These are phyloP conservation scores for Benthosema pterotum DNA, from an alignment of 2,797 vertebrate species.

Conservation along the genomic window DNA sequence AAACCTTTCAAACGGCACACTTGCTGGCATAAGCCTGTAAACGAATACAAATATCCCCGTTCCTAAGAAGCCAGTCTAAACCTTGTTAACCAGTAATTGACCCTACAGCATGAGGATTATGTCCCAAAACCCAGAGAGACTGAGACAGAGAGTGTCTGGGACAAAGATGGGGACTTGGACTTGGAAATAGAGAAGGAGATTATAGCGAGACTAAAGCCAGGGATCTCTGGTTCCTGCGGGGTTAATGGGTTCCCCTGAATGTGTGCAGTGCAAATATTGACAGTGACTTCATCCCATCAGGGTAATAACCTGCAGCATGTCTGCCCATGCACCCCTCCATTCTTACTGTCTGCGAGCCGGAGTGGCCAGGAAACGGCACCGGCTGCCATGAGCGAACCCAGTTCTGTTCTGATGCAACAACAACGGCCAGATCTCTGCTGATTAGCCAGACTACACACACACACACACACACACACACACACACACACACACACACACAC, in stretches of 20 bases:
- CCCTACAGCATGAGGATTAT: conserved; percentile 44
- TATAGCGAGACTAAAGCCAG: background rate
- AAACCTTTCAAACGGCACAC: conserved; percentile 42
- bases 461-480: no score
- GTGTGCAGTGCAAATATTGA: conserved; percentile 71
- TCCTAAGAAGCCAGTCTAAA: conserved; percentile 47
- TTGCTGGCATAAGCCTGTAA: conserved; percentile 47
- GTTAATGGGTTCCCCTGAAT: conserved; percentile 58
- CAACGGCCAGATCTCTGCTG: conserved; percentile 20
- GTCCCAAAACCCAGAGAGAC: conserved; percentile 42
- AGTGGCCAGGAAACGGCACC: conserved; percentile 50
- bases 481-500: no score
- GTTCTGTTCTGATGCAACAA: conserved; percentile 10
- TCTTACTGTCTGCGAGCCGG: conserved; percentile 21
- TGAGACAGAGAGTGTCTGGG: background rate
- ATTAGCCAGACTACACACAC: conserved; percentile 22
- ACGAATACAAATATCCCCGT: conserved; percentile 33
- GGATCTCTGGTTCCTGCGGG: conserved; percentile 31
- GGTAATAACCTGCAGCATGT: conserved; percentile 40
- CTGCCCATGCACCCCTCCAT: conserved; percentile 34
- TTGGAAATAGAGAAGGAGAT: background rate
- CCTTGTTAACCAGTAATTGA: conserved; percentile 46
- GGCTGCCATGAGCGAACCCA: conserved; percentile 40
- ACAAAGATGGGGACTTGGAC: background rate
- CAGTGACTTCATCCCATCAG: conserved; percentile 49